phyloP scores from a whole-genome alignment of 2,113 vertebrate genomes.

The Nematolebias whitei region DNA sequence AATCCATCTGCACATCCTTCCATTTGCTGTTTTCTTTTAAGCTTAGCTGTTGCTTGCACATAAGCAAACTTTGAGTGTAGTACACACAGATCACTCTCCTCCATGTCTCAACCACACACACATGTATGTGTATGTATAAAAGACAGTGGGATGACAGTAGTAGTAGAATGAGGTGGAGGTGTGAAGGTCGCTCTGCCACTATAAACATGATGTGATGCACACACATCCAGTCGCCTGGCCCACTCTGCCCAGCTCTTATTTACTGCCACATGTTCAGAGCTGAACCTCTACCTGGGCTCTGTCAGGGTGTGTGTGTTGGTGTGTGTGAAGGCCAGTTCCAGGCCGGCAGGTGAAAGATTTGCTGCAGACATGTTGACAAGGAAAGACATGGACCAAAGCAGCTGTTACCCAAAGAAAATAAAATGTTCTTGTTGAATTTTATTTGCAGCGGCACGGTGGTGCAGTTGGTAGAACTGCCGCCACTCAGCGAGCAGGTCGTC shows the following conservation, averaged over 20 bases:
- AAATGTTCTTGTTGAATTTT: neutral
- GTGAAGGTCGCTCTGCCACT: conserved; percentile 59
- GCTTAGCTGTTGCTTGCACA: neutral
- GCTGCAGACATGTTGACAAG: conserved; percentile 31
- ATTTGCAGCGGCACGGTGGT: too few relatives aligned
- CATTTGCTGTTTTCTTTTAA: conserved; percentile 6
- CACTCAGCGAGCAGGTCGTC: too few relatives aligned
- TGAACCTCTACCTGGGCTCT: conserved; percentile 31
- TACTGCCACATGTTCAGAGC: conserved; percentile 51
- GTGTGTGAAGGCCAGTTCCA: conserved; percentile 41
- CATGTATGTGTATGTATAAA: conserved; percentile 11
- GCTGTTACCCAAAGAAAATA: conserved; percentile 11
- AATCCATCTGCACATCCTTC: neutral
- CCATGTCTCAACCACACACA: conserved; percentile 7
- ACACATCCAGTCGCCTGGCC: conserved; percentile 33
- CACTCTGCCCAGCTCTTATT: conserved; percentile 41
- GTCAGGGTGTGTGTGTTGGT: conserved; percentile 2
- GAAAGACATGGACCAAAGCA: conserved; percentile 12
- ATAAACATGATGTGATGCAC: conserved; percentile 38
- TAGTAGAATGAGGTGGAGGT: conserved; percentile 47
- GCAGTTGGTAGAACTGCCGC: too few relatives aligned
- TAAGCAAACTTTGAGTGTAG: neutral
- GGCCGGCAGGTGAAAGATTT: conserved; percentile 51
- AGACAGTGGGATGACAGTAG: conserved; percentile 24
- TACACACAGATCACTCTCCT: neutral